A percentile compares a stretch with the other conserved stretches of the same genome.
Conservation (phyloP, 2,888 invertebrate species). For the Lutraria lutraria region DNA sequence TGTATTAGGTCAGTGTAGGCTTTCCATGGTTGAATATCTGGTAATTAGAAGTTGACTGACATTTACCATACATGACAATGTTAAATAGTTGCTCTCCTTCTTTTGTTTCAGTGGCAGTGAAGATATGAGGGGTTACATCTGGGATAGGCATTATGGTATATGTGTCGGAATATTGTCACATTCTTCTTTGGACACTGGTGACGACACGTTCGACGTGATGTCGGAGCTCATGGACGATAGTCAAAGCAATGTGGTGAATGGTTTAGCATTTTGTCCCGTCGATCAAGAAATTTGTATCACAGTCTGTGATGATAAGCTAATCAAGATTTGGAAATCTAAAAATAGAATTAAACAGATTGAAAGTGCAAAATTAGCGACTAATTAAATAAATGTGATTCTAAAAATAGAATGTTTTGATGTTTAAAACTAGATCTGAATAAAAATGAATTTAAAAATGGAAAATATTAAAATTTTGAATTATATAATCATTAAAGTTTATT, state of each 20-base stretch:
- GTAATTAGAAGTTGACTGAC: too few relatives aligned
- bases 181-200: conserved; percentile 35
- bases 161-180: conserved; percentile 64
- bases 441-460: too few relatives aligned
- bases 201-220: conserved; percentile 15
- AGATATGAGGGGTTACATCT: conserved; percentile 68
- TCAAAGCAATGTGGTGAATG: conserved; percentile 69
- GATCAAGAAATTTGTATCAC: conserved; percentile 71
- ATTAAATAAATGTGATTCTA: background rate
- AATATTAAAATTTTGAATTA: too few relatives aligned
- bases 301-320: conserved; percentile 71
- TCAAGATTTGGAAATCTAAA: conserved; percentile 73
- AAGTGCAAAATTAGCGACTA: too few relatives aligned
- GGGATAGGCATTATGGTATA: conserved; percentile 70
- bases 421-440: too few relatives aligned
- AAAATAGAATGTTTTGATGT: too few relatives aligned
- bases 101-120: conserved; percentile 73
- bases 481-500: too few relatives aligned
- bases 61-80: too few relatives aligned
- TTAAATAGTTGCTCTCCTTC: background rate
- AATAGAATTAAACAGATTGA: conserved; percentile 53
- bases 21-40: too few relatives aligned
- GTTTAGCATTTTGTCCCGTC: conserved; percentile 67
- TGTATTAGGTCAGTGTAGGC: too few relatives aligned
- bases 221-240: background rate